A percentile compares a stretch with the other conserved stretches of the same genome.
Evolutionary conservation across 2,113 vertebrate genomes (phyloP).

Genomic region (Rhagologus leucostigma): DNA sequence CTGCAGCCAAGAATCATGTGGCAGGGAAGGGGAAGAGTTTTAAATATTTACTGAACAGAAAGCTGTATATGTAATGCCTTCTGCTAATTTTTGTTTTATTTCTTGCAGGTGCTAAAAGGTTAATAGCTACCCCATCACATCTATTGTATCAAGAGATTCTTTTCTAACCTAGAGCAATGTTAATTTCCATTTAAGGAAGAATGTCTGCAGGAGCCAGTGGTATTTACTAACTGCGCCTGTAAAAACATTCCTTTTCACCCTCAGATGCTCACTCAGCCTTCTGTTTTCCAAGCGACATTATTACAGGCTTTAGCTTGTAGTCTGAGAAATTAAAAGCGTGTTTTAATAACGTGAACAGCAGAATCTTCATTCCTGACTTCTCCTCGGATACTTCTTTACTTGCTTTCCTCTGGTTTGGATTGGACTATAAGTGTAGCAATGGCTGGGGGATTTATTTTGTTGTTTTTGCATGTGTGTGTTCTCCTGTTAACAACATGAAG

Average conservation of each 20-base stretch:
- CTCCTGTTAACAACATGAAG: neutral
- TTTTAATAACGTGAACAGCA: conserved; percentile 57
- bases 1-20: neutral
- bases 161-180: conserved; percentile 49
- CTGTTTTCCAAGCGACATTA: conserved; percentile 72
- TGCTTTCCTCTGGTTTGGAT: neutral
- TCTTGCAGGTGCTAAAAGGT: conserved; percentile 45
- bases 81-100: neutral
- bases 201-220: conserved; percentile 68
- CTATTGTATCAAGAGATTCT: conserved; percentile 23
- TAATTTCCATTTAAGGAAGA: conserved; percentile 76
- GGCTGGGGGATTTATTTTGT: neutral
- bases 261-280: conserved; percentile 73
- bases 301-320: conserved; percentile 68
- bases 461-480: neutral
- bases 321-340: conserved; percentile 69
- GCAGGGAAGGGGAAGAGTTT: neutral
- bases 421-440: neutral
- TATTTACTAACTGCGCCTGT: conserved; percentile 75
- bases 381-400: neutral
- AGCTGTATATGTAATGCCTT: neutral
- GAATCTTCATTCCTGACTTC: neutral
- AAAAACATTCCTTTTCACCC: conserved; percentile 79
- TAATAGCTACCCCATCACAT: neutral
- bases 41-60: neutral